These are phyloP conservation scores for Champsocephalus gunnari DNA, from an alignment of 2,797 vertebrate genomes.

Conservation along the genomic window DNA sequence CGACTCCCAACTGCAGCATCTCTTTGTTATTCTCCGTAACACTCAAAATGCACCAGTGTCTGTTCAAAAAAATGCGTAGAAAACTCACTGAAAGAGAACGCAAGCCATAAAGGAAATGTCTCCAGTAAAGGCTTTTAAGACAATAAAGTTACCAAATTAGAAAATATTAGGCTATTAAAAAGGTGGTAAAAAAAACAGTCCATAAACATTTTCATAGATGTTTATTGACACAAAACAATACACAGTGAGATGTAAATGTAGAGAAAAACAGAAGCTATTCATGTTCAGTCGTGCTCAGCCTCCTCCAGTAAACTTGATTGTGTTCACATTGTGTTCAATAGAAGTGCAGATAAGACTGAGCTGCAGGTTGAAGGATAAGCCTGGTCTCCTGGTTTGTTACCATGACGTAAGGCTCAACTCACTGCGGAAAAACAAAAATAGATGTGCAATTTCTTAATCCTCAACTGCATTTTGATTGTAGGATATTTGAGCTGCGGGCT, in stretches of 20 bases:
- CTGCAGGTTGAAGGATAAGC: slow-evolving; percentile 19
- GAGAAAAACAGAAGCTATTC: slow-evolving; percentile 3
- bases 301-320: background rate
- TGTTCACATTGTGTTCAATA: slow-evolving; percentile 1
- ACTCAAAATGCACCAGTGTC: background rate
- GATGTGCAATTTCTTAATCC: background rate
- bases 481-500: background rate
- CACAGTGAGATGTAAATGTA: background rate
- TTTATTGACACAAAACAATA: background rate
- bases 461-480: no score
- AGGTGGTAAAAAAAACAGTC: background rate
- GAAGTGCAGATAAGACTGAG: slow-evolving; percentile 13
- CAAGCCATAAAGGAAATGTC: background rate
- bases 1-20: slow-evolving; percentile 9
- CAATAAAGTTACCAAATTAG: background rate
- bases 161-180: background rate
- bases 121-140: background rate
- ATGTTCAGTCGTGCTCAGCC: background rate
- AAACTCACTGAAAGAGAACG: background rate
- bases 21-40: slow-evolving; percentile 15
- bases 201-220: background rate
- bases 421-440: background rate
- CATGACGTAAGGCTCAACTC: slow-evolving; percentile 1
- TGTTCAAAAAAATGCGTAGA: background rate
- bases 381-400: slow-evolving; percentile 15